phyloP scores from a whole-genome alignment of 2,888 invertebrate species.

The Nymphalis polychloros region DNA sequence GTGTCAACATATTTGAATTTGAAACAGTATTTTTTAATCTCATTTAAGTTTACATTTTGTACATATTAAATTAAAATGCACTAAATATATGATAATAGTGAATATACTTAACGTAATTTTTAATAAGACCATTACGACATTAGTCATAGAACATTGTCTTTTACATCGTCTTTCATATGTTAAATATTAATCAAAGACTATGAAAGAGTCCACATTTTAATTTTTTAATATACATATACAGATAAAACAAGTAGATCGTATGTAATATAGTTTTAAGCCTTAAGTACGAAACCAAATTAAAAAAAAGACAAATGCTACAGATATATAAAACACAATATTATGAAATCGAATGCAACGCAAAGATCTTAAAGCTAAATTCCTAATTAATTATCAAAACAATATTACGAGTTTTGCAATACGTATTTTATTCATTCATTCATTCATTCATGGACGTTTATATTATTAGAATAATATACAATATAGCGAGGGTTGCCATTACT shows the following conservation, averaged over 20 bases:
- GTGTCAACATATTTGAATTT: too few species aligned
- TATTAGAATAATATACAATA: neutral
- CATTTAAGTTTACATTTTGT: neutral
- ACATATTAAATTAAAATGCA: neutral
- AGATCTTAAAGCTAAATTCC: constrained; percentile 2
- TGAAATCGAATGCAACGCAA: neutral
- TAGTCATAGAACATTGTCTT: constrained; percentile 1
- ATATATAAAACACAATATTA: neutral
- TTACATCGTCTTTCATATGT: neutral
- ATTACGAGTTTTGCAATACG: neutral
- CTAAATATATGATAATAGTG: neutral
- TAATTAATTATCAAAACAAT: neutral
- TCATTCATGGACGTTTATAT: constrained; percentile 4
- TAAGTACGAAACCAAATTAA: neutral
- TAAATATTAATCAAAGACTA: neutral
- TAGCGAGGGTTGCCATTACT: neutral
- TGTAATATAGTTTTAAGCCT: neutral
- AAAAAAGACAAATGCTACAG: neutral
- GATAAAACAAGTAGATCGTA: too few species aligned
- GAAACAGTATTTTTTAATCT: neutral
- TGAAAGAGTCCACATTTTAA: too few species aligned
- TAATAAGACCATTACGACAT: neutral
- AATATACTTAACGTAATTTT: neutral
- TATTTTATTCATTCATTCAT: neutral
- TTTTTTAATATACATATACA: too few species aligned